These are phyloP conservation scores for Archips crataeganus DNA, from an alignment of 2,888 invertebrate genomes.

Conservation along the genomic window DNA sequence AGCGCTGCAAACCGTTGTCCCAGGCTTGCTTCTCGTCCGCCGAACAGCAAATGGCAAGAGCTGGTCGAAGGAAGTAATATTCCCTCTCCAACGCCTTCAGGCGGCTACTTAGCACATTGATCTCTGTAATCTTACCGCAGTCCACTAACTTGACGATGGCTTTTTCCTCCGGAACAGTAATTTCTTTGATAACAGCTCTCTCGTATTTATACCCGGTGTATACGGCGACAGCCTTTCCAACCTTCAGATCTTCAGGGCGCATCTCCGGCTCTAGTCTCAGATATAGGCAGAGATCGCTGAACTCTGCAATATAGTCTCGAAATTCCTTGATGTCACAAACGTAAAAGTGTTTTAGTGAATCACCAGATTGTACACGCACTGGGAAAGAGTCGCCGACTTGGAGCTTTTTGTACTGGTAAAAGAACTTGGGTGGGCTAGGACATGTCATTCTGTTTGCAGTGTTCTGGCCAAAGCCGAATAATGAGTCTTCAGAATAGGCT, in stretches of 20 bases:
- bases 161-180: slow-evolving; percentile 43
- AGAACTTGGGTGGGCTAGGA: slow-evolving; percentile 40
- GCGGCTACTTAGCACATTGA: slow-evolving; percentile 27
- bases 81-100: slow-evolving; percentile 48
- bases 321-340: slow-evolving; percentile 52
- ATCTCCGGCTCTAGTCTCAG: slow-evolving; percentile 44
- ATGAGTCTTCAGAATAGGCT: slow-evolving; percentile 48
- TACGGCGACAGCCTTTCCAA: slow-evolving; percentile 47
- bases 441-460: slow-evolving; percentile 36
- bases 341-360: slow-evolving; percentile 49
- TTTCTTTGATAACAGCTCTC: slow-evolving; percentile 49
- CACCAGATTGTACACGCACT: slow-evolving; percentile 51
- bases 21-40: slow-evolving; percentile 42
- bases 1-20: slow-evolving; percentile 40
- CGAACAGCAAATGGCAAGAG: slow-evolving; percentile 47
- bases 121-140: slow-evolving; percentile 50
- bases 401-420: slow-evolving; percentile 45
- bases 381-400: slow-evolving; percentile 45
- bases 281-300: slow-evolving; percentile 46
- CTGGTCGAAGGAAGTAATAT: slow-evolving; percentile 43
- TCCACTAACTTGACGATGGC: slow-evolving; percentile 52
- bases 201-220: slow-evolving; percentile 48
- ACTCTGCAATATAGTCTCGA: slow-evolving; percentile 45
- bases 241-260: slow-evolving; percentile 44
- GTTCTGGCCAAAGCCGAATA: slow-evolving; percentile 45